Evolutionary conservation across 2,797 vertebrate species (phyloP), one percentile per base, ranked within the genome.

Genomic region (Mus minutoides): DNA sequence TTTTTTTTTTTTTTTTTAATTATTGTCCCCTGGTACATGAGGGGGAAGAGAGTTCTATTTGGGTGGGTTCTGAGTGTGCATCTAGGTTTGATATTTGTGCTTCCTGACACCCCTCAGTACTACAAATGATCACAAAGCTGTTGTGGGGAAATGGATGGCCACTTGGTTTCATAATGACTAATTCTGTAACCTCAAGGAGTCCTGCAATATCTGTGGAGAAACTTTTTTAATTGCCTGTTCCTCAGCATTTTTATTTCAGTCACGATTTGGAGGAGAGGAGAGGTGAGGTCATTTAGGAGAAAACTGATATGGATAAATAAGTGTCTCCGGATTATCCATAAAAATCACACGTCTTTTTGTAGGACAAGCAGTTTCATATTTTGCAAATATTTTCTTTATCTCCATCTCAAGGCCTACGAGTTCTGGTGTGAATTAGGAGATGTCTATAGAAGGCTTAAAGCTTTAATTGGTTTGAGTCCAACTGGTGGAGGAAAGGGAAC

Each of bases 401-500:
- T 24, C 77, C 0, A 52, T 34, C 5, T 91, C 17, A 69, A 60
- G 58, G 22, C 11, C 17, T 69, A 54, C 40, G 13, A 11, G 37
- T 16, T 64, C 37, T 40, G 56, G n/a, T 37, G 46, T 80, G 43
- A 62, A 13, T 22, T 10, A 52, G 37, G 49, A 60, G 4, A 16
- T 4, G 2, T 92, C 46, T 90, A n/a, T 3, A 56, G 54, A 69
- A 69, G 37, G 37, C 24, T 37, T 52, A 14, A 4, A 58, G 8
- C 77, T 90, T 96, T 94, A 67, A 37, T 60, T 88, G 64, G 26
- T 78, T 29, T 92, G 34, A 73, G 7, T 96, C 10, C 89, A 60
- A 40, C 62, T 77, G 46, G 40, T 71, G 29, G 43, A 62, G 6
- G 26, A 46, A 77, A 64, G 26, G 21, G 67, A 90, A 73, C 69